Percentiles rank a stretch among this genome's conserved stretches.
Conservation (phyloP, 2,113 vertebrate species). For the Halcyon malimbica region DNA sequence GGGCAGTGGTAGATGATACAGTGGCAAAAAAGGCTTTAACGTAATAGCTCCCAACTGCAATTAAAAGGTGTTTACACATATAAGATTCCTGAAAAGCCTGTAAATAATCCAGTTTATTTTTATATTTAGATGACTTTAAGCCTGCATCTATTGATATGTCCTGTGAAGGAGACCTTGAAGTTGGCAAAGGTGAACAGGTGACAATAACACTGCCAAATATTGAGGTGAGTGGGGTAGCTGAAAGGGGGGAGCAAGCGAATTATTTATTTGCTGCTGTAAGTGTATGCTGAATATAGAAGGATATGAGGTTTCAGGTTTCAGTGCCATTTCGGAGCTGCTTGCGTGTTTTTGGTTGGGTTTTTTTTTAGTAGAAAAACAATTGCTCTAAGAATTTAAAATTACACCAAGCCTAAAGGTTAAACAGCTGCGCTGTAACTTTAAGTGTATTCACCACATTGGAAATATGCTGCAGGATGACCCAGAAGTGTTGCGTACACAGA, state of each 20-base stretch:
- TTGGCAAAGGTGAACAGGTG: conserved; percentile 97
- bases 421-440: conserved; percentile 26
- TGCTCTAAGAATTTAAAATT: not conserved
- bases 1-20: not conserved
- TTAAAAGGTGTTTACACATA: not conserved
- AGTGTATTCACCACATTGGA: not conserved
- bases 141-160: conserved; percentile 96
- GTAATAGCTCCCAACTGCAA: not conserved
- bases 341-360: not conserved
- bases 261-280: not conserved
- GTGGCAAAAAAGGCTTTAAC: not conserved
- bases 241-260: not conserved
- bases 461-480: conserved; percentile 45
- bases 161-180: conserved; percentile 94
- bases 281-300: not conserved
- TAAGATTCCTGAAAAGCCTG: conserved; percentile 8
- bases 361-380: not conserved
- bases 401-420: not conserved
- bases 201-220: conserved; percentile 96
- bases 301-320: not conserved
- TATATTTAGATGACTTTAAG: conserved; percentile 94
- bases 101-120: conserved; percentile 22
- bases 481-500: conserved; percentile 20
- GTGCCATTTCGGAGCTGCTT: not conserved
- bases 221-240: conserved; percentile 80